Conservation (phyloP, 2,797 vertebrate species). For the Bryconaethiops microstoma region DNA sequence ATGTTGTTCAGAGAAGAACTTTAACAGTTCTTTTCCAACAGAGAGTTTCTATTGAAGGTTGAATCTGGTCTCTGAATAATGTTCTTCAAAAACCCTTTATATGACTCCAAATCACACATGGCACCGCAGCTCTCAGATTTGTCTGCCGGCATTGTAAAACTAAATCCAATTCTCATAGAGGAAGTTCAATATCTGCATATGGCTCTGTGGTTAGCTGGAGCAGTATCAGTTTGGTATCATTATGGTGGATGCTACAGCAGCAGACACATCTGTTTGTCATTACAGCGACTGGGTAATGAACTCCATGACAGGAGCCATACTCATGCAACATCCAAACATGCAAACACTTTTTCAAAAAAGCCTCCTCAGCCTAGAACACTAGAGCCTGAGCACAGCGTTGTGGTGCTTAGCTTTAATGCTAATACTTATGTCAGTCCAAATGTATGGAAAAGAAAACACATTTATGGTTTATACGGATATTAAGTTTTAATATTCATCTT, state of each 20-base stretch:
- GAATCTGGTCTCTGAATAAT: neutral
- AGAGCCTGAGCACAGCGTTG: neutral
- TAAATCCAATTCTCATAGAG: slow-evolving; percentile 38
- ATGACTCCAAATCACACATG: slow-evolving; percentile 13
- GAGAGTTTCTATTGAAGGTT: neutral
- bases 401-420: neutral
- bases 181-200: slow-evolving; percentile 54
- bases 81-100: slow-evolving; percentile 20
- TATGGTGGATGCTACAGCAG: slow-evolving; percentile 38
- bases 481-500: slow-evolving; percentile 6
- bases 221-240: slow-evolving; percentile 64
- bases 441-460: slow-evolving; percentile 11
- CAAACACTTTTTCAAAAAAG: slow-evolving; percentile 59
- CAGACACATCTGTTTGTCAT: slow-evolving; percentile 71
- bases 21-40: neutral
- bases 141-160: slow-evolving; percentile 35
- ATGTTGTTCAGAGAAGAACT: neutral
- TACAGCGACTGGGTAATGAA: slow-evolving; percentile 69
- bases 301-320: slow-evolving; percentile 63
- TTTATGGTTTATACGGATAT: neutral
- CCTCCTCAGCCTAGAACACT: slow-evolving; percentile 52
- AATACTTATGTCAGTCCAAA: neutral
- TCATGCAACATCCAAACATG: slow-evolving; percentile 66
- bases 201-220: slow-evolving; percentile 65
- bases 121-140: slow-evolving; percentile 19